These are phyloP conservation scores for Callorhinus ursinus DNA, from an alignment of 2,113 vertebrate species.

Conservation along the genomic window DNA sequence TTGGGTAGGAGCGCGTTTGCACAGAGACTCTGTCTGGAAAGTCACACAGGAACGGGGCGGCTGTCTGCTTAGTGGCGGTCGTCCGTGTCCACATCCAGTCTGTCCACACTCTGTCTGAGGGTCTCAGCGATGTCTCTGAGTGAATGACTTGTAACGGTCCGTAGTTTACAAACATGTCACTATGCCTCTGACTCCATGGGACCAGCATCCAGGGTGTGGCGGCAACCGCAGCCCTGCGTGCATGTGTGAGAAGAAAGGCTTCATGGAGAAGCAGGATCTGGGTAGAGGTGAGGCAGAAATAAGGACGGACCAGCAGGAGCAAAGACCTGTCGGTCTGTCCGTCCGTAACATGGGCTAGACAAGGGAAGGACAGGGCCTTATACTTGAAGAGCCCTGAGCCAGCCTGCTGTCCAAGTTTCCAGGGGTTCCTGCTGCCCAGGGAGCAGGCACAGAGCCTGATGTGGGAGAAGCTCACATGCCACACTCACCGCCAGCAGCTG, in stretches of 20 bases:
- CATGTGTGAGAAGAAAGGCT: not conserved
- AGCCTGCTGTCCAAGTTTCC: not conserved
- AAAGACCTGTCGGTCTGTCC: not conserved
- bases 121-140: not conserved
- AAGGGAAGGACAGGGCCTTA: not conserved
- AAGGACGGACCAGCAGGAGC: not conserved
- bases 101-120: not conserved
- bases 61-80: not conserved
- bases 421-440: no score
- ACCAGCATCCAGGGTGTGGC: not conserved
- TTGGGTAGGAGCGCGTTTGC: no score
- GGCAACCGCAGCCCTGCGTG: no score
- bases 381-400: not conserved
- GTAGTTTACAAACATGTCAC: not conserved
- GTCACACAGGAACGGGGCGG: fast-evolving
- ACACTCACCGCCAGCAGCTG: not conserved
- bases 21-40: not conserved
- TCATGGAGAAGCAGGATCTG: not conserved
- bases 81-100: not conserved
- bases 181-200: not conserved
- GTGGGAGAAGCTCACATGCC: not conserved
- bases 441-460: not conserved
- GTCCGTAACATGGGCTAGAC: not conserved
- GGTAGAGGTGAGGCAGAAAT: not conserved
- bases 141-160: not conserved